phyloP scores from a whole-genome alignment of 30 jellyfish, hydroid and myxozoan species.

The Clytia hemisphaerica region DNA sequence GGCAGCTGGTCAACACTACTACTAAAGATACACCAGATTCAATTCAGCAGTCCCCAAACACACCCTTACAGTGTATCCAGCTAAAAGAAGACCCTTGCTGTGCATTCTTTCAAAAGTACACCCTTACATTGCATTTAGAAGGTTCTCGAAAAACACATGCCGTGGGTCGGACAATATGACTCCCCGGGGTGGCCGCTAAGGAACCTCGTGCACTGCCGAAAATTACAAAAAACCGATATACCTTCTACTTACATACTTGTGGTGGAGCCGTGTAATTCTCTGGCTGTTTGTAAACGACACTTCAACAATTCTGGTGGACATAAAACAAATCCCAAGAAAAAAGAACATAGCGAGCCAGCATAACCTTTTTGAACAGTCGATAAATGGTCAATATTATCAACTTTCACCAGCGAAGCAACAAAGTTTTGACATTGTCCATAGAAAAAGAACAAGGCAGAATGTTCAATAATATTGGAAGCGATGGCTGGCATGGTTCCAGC shows the following conservation, averaged over 20 bases:
- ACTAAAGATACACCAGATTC: too few relatives aligned
- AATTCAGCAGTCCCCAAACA: too few relatives aligned
- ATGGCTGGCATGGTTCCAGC: slow-evolving; percentile 82
- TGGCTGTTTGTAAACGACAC: slow-evolving; percentile 75
- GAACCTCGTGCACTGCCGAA: too few relatives aligned
- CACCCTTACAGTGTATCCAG: too few relatives aligned
- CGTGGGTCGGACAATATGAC: too few relatives aligned
- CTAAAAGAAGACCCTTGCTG: too few relatives aligned
- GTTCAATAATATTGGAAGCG: slow-evolving; percentile 61
- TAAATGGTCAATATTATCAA: slow-evolving; percentile 24
- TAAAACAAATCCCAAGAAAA: slow-evolving; percentile 49
- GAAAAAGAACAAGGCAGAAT: slow-evolving; percentile 56
- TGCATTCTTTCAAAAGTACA: too few relatives aligned
- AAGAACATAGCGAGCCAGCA: slow-evolving; percentile 77
- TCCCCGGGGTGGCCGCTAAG: too few relatives aligned
- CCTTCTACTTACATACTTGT: not conserved
- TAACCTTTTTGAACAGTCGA: slow-evolving; percentile 52
- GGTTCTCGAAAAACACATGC: too few relatives aligned
- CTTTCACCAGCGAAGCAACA: slow-evolving; percentile 27
- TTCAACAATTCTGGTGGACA: slow-evolving; percentile 75
- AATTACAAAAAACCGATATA: too few relatives aligned
- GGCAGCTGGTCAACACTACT: too few relatives aligned
- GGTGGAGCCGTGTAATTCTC: slow-evolving; percentile 29
- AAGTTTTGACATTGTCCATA: slow-evolving; percentile 72
- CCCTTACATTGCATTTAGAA: too few relatives aligned